Evolutionary conservation across 2,797 vertebrate species (phyloP).

Genomic region (Bryconaethiops microstoma): DNA sequence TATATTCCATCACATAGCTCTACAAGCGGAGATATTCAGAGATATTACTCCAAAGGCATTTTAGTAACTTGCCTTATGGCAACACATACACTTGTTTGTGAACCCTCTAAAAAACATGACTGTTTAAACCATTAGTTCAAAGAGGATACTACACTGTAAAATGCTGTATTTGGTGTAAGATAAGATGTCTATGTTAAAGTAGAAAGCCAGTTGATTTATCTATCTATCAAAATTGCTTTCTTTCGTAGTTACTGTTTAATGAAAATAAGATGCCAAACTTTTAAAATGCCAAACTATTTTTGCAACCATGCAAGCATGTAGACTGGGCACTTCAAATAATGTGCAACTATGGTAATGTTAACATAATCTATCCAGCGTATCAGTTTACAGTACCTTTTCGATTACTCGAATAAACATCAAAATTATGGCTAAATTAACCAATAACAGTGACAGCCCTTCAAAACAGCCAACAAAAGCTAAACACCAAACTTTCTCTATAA

Average conservation of each 20-base stretch:
- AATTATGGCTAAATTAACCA: too few species aligned
- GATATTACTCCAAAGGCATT: conserved; percentile 30
- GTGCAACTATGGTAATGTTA: too few species aligned
- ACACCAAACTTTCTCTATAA: too few species aligned
- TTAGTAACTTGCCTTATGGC: conserved; percentile 21
- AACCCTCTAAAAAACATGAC: not conserved
- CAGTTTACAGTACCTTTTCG: not conserved
- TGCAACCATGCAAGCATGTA: too few species aligned
- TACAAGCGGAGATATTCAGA: conserved; percentile 23
- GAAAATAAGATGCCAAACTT: not conserved
- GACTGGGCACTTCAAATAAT: too few species aligned
- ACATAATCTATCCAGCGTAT: not conserved
- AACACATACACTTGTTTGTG: not conserved
- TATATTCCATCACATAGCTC: conserved; percentile 32
- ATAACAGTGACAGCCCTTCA: too few species aligned
- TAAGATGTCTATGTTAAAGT: not conserved
- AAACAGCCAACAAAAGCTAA: too few species aligned
- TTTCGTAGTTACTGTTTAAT: too few species aligned
- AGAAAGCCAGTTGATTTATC: not conserved
- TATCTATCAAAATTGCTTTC: too few species aligned
- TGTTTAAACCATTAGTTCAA: not conserved
- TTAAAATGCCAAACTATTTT: not conserved
- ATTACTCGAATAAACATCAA: too few species aligned
- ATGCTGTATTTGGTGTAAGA: not conserved
- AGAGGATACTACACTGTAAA: not conserved